Percentiles rank a stretch among this genome's conserved stretches.
Conservation (phyloP, 2,113 vertebrate genomes). For the Acanthochromis polyacanthus region DNA sequence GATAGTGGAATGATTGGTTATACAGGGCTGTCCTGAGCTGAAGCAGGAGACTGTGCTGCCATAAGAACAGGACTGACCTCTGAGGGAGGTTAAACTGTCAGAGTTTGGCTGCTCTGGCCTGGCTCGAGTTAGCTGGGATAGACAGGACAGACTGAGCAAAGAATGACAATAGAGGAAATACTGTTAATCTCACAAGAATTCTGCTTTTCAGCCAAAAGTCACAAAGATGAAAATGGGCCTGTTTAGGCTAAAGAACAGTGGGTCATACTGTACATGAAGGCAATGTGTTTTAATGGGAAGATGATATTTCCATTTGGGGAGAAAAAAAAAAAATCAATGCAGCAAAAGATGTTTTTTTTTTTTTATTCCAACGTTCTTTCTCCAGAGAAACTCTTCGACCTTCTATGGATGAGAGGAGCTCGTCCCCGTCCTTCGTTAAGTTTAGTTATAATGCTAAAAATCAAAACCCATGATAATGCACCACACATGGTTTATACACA, state of each 20-base stretch:
- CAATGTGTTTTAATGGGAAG: constrained; percentile 11
- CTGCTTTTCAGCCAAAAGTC: constrained; percentile 34
- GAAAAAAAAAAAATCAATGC: not conserved
- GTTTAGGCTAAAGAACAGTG: constrained; percentile 7
- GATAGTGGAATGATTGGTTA: constrained; percentile 54
- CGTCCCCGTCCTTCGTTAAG: too few relatives aligned
- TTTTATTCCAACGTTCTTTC: not conserved
- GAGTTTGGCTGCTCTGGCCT: constrained; percentile 52
- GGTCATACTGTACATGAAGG: not conserved
- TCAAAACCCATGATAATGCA: too few relatives aligned
- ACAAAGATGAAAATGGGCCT: constrained; percentile 22
- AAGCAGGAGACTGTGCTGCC: constrained; percentile 34
- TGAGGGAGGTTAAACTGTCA: constrained; percentile 66
- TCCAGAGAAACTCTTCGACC: constrained; percentile 4
- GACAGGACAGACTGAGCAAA: constrained; percentile 35
- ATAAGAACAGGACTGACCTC: constrained; percentile 56
- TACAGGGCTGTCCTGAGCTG: constrained; percentile 29
- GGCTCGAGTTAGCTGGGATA: constrained; percentile 32
- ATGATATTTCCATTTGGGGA: not conserved
- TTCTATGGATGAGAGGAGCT: not conserved
- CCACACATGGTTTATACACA: too few relatives aligned
- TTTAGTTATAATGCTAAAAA: too few relatives aligned
- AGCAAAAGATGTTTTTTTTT: not conserved
- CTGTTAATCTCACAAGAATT: constrained; percentile 47
- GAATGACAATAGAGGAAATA: constrained; percentile 48